Base-by-base conservation (phyloP, 2,797 vertebrate species). In the Pseudochirops corinnae region DNA sequence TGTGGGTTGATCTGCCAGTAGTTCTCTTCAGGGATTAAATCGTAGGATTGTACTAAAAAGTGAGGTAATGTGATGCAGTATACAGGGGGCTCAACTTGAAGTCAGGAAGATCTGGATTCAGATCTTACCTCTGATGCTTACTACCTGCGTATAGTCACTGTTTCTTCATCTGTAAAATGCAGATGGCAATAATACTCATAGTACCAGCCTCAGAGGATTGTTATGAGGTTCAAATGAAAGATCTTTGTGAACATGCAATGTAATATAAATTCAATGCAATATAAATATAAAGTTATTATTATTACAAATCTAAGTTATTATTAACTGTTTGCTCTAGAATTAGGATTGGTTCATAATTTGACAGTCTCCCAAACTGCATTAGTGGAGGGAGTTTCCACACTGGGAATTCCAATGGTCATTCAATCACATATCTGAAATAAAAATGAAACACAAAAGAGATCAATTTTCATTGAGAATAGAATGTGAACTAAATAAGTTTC, bases 321-420 rank as follows among this genome's bases (percentile, higher is more conserved):
- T 39, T 74, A 74, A 82, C 39, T 82, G 1, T 82, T 82, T 82
- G n/a, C 18, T 46, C 39, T 24, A 82, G 18, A 39, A 33, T 24
- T 39, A 93, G 82, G n/a, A 95, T 94, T 55, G 90, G 29, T 95
- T 96, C n/a, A n/a, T 50, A 31, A 39, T n/a, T 82, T 82, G 67
- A 82, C 74, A 46, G 4, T 46, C 18, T 46, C 74, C 74, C 24
- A 11, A 82, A 24, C 21, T 82, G 39, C 39, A 26, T 46, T 11
- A 82, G 1, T 74, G 67, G 67, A 74, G 67, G 67, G n/a, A 82
- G 2, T 82, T 82, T 82, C 39, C 74, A 82, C 74, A 46, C 10
- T 82, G 39, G 9, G 39, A 82, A 21, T 46, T 1, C 74, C n/a
- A 46, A 26, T 74, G n/a, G n/a, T 82, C 39, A 82, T 82, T 46